These are phyloP conservation scores for Sphinx pinastri DNA, from an alignment of 2,888 invertebrate species.

Conservation along the genomic window DNA sequence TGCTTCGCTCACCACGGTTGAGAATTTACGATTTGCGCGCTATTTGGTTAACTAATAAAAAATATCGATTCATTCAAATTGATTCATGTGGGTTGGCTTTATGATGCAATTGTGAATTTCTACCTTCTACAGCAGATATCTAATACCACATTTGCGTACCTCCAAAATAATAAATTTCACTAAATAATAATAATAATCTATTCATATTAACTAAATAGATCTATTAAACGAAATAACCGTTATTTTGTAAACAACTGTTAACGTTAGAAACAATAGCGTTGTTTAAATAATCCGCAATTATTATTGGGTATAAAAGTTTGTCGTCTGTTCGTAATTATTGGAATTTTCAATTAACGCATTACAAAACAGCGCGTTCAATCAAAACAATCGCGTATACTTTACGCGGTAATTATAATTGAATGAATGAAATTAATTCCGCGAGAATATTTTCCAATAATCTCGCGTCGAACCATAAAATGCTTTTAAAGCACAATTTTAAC, in stretches of 20 bases:
- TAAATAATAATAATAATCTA: background rate
- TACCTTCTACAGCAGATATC: too few species aligned
- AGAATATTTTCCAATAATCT: slow-evolving; percentile 59
- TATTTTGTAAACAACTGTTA: background rate
- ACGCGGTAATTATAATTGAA: slow-evolving; percentile 58
- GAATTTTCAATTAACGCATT: slow-evolving; percentile 15
- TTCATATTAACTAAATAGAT: background rate
- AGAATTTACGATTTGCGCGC: too few species aligned
- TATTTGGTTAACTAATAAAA: too few species aligned
- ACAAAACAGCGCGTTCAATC: slow-evolving; percentile 34
- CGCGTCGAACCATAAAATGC: slow-evolving; percentile 59
- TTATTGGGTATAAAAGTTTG: slow-evolving; percentile 9
- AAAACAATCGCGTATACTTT: slow-evolving; percentile 49
- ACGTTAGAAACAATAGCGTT: slow-evolving; percentile 11
- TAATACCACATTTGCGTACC: too few species aligned
- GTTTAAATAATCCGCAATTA: slow-evolving; percentile 13
- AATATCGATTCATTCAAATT: too few species aligned
- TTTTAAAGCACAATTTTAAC: slow-evolving; percentile 58
- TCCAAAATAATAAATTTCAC: background rate
- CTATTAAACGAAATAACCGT: background rate
- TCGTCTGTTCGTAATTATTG: slow-evolving; percentile 3
- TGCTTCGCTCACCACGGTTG: background rate
- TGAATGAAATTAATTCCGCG: slow-evolving; percentile 58
- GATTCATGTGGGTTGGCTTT: too few species aligned
- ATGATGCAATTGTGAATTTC: too few species aligned